A percentile compares a stretch with the other conserved stretches of the same genome.
Evolutionary conservation across 2,113 vertebrate species (phyloP).

Genomic region (Cephalopterus ornatus): DNA sequence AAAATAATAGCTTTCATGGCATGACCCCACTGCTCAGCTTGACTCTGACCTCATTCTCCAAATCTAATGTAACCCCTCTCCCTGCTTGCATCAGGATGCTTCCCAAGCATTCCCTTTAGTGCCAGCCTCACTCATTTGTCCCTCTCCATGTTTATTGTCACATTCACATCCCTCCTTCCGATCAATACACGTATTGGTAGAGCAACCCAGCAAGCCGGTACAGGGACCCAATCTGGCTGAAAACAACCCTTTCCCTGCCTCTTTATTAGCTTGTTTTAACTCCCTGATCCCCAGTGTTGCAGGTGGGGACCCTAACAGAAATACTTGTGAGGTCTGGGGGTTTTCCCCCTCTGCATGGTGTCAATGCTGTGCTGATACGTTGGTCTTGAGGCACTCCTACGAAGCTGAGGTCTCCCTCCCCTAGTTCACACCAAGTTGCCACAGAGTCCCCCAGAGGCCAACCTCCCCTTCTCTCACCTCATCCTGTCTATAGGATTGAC

Average conservation of each 20-base stretch:
- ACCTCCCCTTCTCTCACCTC: background rate
- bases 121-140: background rate
- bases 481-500: accelerated
- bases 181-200: background rate
- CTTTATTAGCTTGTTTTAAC: background rate
- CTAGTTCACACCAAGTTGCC: background rate
- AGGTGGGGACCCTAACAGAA: background rate
- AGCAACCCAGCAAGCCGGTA: background rate
- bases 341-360: background rate
- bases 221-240: background rate
- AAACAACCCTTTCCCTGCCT: accelerated
- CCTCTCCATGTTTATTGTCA: background rate
- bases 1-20: background rate
- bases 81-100: background rate
- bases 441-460: background rate
- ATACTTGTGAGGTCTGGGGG: accelerated
- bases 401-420: background rate
- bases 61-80: background rate
- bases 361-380: background rate
- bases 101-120: background rate
- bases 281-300: accelerated
- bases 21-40: background rate
- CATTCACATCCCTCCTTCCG: background rate
- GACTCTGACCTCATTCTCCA: background rate
- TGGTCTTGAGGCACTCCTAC: background rate